Evolutionary conservation across 2,797 vertebrate genomes (phyloP).

Genomic region (Bovichtus diacanthus): DNA sequence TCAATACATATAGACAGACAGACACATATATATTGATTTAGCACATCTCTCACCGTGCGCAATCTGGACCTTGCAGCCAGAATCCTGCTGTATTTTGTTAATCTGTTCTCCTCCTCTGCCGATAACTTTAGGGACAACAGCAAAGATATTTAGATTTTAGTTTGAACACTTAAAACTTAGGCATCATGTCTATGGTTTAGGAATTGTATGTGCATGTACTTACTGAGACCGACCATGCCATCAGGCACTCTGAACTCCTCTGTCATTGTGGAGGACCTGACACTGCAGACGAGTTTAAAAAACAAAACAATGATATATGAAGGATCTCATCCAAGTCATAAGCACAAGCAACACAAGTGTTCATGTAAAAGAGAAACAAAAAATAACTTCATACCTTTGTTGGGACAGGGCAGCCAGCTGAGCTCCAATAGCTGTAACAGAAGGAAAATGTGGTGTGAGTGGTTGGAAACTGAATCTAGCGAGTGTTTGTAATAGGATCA

Average conservation of each 20-base stretch:
- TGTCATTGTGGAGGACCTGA: constrained; percentile 85
- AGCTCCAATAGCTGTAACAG: constrained; percentile 88
- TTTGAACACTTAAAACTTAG: not conserved
- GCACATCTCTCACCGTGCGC: constrained; percentile 88
- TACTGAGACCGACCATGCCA: constrained; percentile 95
- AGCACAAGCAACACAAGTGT: constrained; percentile 4
- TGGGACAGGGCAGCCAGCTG: constrained; percentile 93
- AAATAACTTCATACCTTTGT: constrained; percentile 85
- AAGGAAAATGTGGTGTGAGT: constrained; percentile 41
- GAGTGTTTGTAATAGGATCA: constrained; percentile 7
- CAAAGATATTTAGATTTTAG: constrained; percentile 10
- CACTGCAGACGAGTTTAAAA: constrained; percentile 48
- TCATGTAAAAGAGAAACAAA: constrained; percentile 2
- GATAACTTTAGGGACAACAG: constrained; percentile 86
- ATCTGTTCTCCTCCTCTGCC: constrained; percentile 96
- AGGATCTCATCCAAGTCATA: not conserved
- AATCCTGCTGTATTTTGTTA: constrained; percentile 96
- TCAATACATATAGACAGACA: too few species aligned
- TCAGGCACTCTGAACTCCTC: constrained; percentile 94
- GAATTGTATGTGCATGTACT: constrained; percentile 76
- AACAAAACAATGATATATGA: not conserved
- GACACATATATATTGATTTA: too few species aligned
- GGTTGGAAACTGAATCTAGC: constrained; percentile 9
- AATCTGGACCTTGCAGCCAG: constrained; percentile 96
- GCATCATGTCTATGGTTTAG: not conserved